These are phyloP conservation scores for Darevskia mixta DNA, from an alignment of 2,797 vertebrate genomes.

Conservation along the genomic window DNA sequence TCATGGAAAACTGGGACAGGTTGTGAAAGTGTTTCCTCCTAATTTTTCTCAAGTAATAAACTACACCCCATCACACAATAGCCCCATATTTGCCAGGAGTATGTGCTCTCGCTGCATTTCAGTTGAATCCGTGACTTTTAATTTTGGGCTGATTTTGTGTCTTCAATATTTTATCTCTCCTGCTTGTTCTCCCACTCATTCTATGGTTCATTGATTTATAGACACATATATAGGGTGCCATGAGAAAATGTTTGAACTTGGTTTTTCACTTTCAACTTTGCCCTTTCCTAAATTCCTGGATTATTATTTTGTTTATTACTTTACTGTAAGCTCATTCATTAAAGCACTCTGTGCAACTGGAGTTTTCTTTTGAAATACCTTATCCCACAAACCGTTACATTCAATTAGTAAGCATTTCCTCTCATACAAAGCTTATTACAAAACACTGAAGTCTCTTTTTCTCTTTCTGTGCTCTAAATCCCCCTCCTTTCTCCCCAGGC, in stretches of 20 bases:
- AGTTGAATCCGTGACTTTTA: neutral
- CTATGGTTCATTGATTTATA: neutral
- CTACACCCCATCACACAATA: neutral
- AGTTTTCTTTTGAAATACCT: slow-evolving; percentile 3
- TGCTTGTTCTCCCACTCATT: neutral
- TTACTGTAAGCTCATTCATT: neutral
- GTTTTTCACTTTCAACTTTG: slow-evolving; percentile 1
- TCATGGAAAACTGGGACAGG: neutral
- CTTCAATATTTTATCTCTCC: neutral
- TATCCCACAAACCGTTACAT: neutral
- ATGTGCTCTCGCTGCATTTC: neutral
- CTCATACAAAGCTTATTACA: neutral
- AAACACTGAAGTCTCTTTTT: neutral
- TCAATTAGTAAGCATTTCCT: slow-evolving; percentile 9
- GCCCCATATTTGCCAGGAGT: neutral
- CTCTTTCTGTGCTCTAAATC: neutral
- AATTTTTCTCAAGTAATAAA: neutral
- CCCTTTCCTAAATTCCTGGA: neutral
- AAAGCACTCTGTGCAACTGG: neutral
- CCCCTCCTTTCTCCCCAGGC: neutral
- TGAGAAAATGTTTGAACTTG: neutral
- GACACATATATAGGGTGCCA: neutral
- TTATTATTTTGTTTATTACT: neutral
- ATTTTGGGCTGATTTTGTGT: neutral
- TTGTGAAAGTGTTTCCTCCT: neutral